Evolutionary conservation across 2,888 invertebrate genomes (phyloP), one percentile per base, ranked within the genome.

Genomic region (Perizoma affinitatum): DNA sequence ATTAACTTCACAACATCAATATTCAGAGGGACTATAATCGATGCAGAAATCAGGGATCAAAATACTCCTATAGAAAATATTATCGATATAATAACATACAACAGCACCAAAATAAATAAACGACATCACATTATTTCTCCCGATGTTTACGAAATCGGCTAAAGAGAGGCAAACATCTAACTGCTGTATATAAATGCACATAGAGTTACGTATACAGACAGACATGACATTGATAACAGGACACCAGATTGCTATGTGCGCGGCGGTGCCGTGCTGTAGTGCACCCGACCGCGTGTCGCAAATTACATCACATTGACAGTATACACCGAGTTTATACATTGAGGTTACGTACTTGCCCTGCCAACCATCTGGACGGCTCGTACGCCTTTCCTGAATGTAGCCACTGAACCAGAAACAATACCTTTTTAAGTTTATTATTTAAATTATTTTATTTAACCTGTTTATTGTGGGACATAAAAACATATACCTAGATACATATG

Each of bases 321-420:
- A 79, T 82, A 90, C 89, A 88, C 70, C 84, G 84, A 87, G 76
- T 76, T 75, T 78, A 87, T 77, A 83, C 80, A 85, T 79, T 79
- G 72, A 78, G 75, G 82, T 87, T 97, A 98, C 98, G 96, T 98
- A 98, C 98, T 98, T 97, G 98, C 97, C 95, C 98, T 96, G 95
- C 98, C 98, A 93, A 97, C 97, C 96, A 98, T 96, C 95, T 98
- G 98, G 94, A 98, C 97, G 94, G 98, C 98, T 93, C 98, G 97
- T 93, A 99, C 99, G 95, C 99, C 98, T 95, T 99, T 98, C 96
- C 98, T 97, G 97, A 99, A 99, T 93, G 98, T 97, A 90, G 98
- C 98, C 97, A 99, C 99, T 99, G 95, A 92, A 92, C 87, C 90
- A 90, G 86, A 92, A 92, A 91, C 76, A 90, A 88, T 83, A 59